A percentile compares a stretch with the other conserved stretches of the same genome.
phyloP scores from a whole-genome alignment of 1,140 invertebrate species.

The Chrysoperla carnea region DNA sequence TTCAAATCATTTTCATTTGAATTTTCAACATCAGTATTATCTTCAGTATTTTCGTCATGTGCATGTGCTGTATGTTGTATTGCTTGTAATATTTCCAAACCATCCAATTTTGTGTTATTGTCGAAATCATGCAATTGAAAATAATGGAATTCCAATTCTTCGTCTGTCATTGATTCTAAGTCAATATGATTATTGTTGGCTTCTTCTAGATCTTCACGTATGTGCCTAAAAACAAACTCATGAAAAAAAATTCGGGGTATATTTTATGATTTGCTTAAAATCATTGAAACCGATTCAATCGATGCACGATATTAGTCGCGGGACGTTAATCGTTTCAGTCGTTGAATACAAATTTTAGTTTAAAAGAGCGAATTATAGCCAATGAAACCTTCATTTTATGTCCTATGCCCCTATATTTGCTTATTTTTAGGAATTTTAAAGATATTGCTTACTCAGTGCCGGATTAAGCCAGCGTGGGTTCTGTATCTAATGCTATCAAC shows the following conservation, averaged over 20 bases:
- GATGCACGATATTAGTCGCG: no score
- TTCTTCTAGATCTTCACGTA: slow-evolving; percentile 52
- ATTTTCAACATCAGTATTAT: slow-evolving; percentile 14
- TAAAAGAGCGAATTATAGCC: no score
- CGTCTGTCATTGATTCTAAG: slow-evolving; percentile 43
- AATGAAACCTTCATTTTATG: no score
- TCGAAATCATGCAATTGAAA: slow-evolving; percentile 63
- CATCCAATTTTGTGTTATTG: slow-evolving; percentile 62
- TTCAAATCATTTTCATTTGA: slow-evolving; percentile 24
- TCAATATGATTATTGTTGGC: slow-evolving; percentile 27
- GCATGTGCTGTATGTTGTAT: slow-evolving; percentile 41
- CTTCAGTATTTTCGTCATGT: slow-evolving; percentile 20
- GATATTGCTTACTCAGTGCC: no score
- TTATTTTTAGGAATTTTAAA: no score
- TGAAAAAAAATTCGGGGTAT: background rate
- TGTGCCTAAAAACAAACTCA: slow-evolving; percentile 18
- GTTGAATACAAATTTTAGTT: no score
- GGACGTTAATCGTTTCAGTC: no score
- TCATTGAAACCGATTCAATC: no score
- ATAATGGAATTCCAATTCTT: slow-evolving; percentile 51
- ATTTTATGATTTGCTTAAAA: background rate
- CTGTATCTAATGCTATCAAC: no score
- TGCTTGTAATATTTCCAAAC: slow-evolving; percentile 56
- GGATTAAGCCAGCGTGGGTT: no score
- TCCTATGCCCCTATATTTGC: no score